These are phyloP conservation scores for Malachius bipustulatus DNA, from an alignment of 2,888 invertebrate genomes.

Conservation along the genomic window DNA sequence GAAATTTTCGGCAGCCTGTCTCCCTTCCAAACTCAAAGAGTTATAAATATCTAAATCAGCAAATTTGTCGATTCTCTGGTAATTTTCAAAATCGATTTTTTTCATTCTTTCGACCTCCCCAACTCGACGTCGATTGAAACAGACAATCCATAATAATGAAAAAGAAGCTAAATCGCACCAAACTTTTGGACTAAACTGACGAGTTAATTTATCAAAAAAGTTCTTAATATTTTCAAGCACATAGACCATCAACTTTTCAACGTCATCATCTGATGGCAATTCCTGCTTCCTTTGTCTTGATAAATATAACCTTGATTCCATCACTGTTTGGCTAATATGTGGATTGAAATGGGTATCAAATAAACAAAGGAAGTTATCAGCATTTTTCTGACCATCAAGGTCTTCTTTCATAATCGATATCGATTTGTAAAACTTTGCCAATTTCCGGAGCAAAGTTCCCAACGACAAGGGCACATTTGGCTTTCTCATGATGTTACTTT, in stretches of 20 bases:
- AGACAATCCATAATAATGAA: not conserved
- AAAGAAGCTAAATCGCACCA: not conserved
- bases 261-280: too few relatives aligned
- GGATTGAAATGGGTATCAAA: not conserved
- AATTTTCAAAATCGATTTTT: not conserved
- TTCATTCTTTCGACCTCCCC: not conserved
- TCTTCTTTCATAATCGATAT: too few relatives aligned
- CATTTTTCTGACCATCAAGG: not conserved
- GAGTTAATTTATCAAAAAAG: not conserved
- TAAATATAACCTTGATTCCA: too few relatives aligned
- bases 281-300: too few relatives aligned
- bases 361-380: not conserved
- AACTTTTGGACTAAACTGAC: not conserved
- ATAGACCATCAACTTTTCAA: too few relatives aligned
- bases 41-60: not conserved
- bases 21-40: not conserved
- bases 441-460: not conserved
- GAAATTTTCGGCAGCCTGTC: not conserved
- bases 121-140: not conserved
- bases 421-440: not conserved
- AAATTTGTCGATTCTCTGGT: not conserved
- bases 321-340: not conserved
- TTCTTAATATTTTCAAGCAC: conserved; percentile 2
- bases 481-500: not conserved
- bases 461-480: not conserved